These are phyloP conservation scores for Dromiciops gliroides DNA, from an alignment of 2,113 vertebrate genomes.

Conservation along the genomic window DNA sequence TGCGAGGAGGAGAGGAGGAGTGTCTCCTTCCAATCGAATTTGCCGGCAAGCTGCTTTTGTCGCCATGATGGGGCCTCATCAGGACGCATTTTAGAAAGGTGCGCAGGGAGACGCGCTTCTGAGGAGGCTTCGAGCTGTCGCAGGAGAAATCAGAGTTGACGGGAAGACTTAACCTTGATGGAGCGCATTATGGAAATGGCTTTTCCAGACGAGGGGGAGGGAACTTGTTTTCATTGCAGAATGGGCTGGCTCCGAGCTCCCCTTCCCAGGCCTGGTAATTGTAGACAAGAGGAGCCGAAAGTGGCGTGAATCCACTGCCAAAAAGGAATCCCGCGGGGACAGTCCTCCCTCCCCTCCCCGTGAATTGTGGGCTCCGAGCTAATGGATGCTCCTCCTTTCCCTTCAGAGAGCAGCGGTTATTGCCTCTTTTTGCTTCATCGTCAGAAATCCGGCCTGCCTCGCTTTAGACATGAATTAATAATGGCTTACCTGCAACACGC, in stretches of 20 bases:
- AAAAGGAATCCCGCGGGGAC: conserved; percentile 18
- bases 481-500: conserved; percentile 69
- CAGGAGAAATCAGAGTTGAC: conserved; percentile 38
- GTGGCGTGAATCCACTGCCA: not conserved
- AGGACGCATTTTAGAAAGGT: conserved; percentile 30
- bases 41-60: conserved; percentile 26
- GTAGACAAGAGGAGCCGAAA: conserved; percentile 31
- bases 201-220: conserved; percentile 46
- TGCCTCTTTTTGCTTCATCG: conserved; percentile 55
- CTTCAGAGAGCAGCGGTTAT: conserved; percentile 49
- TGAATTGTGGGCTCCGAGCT: conserved; percentile 55
- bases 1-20: not conserved
- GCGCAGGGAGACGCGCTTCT: conserved; percentile 27
- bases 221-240: conserved; percentile 51
- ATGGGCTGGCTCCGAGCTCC: conserved; percentile 45
- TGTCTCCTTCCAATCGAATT: conserved; percentile 11
- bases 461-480: conserved; percentile 71
- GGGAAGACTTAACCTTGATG: conserved; percentile 62
- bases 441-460: conserved; percentile 50
- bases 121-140: not conserved
- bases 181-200: conserved; percentile 58
- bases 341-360: conserved; percentile 21
- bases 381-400: conserved; percentile 35
- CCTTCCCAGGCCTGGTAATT: not conserved
- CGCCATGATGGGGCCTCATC: conserved; percentile 41